Evolutionary conservation across 2,888 invertebrate species (phyloP).

Genomic region (Artemia sinica): DNA sequence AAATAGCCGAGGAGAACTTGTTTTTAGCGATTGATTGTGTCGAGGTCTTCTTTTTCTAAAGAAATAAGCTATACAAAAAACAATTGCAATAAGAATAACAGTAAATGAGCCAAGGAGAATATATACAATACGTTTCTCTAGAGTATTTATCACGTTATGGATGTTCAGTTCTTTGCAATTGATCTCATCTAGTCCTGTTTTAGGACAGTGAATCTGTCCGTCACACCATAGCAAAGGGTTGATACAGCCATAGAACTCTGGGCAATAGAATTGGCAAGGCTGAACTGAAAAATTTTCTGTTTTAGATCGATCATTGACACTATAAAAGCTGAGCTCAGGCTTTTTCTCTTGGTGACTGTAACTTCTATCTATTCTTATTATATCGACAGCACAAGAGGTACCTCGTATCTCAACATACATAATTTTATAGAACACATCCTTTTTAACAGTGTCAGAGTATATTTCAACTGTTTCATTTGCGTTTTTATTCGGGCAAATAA

Average conservation of each 20-base stretch:
- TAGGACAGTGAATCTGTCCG: background rate
- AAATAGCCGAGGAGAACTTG: too few species aligned
- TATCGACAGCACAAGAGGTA: background rate
- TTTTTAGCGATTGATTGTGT: too few species aligned
- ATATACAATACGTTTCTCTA: too few species aligned
- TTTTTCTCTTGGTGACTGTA: background rate
- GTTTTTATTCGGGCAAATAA: background rate
- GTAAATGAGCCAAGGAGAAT: too few species aligned
- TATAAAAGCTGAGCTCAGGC: background rate
- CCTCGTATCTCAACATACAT: conserved; percentile 1
- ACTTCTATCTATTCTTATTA: background rate
- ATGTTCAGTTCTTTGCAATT: background rate
- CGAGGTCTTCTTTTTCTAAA: too few species aligned
- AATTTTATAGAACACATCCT: background rate
- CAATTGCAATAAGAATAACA: too few species aligned
- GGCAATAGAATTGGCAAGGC: background rate
- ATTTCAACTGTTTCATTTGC: conserved; percentile 8
- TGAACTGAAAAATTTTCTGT: background rate
- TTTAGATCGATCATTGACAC: background rate
- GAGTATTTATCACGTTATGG: too few species aligned
- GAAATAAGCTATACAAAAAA: too few species aligned
- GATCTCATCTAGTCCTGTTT: background rate
- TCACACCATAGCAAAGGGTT: background rate
- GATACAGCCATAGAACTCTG: conserved; percentile 1
- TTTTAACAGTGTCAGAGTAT: background rate